Evolutionary conservation across 1,140 invertebrate genomes (phyloP), one percentile per base, ranked within the genome.

Genomic region (Myzus persicae): DNA sequence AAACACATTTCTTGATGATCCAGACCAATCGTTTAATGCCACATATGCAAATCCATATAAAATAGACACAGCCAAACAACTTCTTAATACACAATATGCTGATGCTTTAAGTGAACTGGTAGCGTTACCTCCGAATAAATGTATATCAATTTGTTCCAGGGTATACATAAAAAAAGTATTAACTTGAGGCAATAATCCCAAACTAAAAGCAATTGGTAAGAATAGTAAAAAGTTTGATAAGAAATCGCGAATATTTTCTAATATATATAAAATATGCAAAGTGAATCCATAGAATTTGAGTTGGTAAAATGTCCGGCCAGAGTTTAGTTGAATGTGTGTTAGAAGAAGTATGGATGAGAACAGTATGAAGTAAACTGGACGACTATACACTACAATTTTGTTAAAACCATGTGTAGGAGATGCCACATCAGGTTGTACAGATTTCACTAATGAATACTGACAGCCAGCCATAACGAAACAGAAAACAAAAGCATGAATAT

Each of bases 371-470:
- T 99, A 99, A 38, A 99, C 97, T 26, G 99, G 98, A 93, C 99
- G 96, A 0, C 97, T 98, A 94, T 99, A 99, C 46, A 98, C 97
- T 42, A 99, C 98, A 93, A 99, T 97, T 94, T 98, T 97, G 95
- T 99, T 99, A 95, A 99, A 99, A 5, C 99, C 99, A 95, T 99
- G 99, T 31, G 99, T 99, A 0, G 99, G 99, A 9, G 99, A 99
- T 0, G 99, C 98, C 0, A 99, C 98, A 96, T 99, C 99, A 3
- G 99, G 99, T 95, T 99, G 99, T 8, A 99, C 99, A 95, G 98
- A 99, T 96, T 99, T 99, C 31, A 99, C 95, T 88, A 99, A 95
- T 1, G 99, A 99, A 95, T 99, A 99, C 95, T 99, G 99, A 95
- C 98, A 99, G 22, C 98, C 97, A 24, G 99, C 99, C 85, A 99